Evolutionary conservation across 2,888 invertebrate species (phyloP).

Genomic region (Dysmachus trigonus): DNA sequence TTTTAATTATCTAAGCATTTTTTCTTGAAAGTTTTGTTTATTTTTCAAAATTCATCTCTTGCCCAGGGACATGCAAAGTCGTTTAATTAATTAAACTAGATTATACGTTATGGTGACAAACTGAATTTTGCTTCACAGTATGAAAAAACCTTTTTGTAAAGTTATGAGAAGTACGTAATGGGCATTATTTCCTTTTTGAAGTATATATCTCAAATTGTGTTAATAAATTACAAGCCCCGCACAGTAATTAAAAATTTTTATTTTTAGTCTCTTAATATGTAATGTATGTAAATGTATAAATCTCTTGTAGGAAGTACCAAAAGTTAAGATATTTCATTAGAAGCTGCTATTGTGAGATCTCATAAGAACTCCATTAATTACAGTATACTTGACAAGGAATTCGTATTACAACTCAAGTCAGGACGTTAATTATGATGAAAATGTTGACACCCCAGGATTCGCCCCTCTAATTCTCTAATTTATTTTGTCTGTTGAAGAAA

Average conservation of each 20-base stretch:
- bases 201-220: background rate
- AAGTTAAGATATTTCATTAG: background rate
- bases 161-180: background rate
- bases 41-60: too few relatives aligned
- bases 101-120: too few relatives aligned
- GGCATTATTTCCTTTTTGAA: background rate
- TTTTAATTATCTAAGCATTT: too few relatives aligned
- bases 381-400: background rate
- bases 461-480: background rate
- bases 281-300: background rate
- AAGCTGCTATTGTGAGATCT: background rate
- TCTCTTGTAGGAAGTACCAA: background rate
- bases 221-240: background rate
- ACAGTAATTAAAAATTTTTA: background rate
- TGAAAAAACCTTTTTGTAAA: too few relatives aligned
- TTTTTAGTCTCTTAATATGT: background rate
- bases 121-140: too few relatives aligned
- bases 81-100: too few relatives aligned
- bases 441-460: background rate
- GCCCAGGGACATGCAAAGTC: too few relatives aligned
- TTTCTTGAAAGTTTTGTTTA: too few relatives aligned
- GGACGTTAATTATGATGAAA: constrained; percentile 8
- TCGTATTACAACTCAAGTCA: background rate
- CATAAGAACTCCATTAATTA: constrained; percentile 10
- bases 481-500: background rate